Evolutionary conservation across 2,113 vertebrate species (phyloP), one percentile per base, ranked within the genome.

Genomic region (Clupea harengus): DNA sequence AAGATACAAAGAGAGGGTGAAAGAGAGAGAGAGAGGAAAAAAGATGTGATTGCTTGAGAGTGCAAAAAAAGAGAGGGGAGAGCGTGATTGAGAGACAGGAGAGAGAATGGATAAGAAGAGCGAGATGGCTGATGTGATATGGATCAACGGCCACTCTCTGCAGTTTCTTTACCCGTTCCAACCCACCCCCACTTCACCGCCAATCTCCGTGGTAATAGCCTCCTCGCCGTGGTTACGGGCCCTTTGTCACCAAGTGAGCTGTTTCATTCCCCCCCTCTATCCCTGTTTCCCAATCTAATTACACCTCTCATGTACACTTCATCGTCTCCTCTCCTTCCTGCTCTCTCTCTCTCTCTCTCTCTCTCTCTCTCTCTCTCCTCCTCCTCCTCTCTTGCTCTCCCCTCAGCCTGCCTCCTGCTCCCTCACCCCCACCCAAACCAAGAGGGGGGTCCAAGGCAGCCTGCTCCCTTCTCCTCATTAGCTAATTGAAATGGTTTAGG

Each of bases 401-500:
- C 25, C 28, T 28, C 28, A 13, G 25, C 11, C 64, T 28, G 6
- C 25, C 8, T 10, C 9, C 18, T 5, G 6, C 57, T 20, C 3
- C 25, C 25, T 0, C 64, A 67, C n/a, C 64, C 64, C 64, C 64
- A 28, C 2, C 64, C 25, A 52, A 15, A 52, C 52, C 17, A 5
- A 15, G 52, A 15, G 52, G 50, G 49, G 50, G 9, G 50, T 17
- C 17, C 15, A 4, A 18, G 89, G 86, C 81, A 89, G 87, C 82
- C 87, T 87, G 60, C 87, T 82, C 78, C 80, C n/a, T 89, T 83
- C 88, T 64, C 28, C 86, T 90, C 87, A 86, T 92, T 90, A 92
- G 83, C 87, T 92, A 92, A 93, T 90, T 92, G 90, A 92, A 90
- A 87, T 78, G 83, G 32, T 84, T 88, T 72, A 54, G 39, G 57